Evolutionary conservation across 2,113 vertebrate species (phyloP).

Genomic region (Hystrix cristata): DNA sequence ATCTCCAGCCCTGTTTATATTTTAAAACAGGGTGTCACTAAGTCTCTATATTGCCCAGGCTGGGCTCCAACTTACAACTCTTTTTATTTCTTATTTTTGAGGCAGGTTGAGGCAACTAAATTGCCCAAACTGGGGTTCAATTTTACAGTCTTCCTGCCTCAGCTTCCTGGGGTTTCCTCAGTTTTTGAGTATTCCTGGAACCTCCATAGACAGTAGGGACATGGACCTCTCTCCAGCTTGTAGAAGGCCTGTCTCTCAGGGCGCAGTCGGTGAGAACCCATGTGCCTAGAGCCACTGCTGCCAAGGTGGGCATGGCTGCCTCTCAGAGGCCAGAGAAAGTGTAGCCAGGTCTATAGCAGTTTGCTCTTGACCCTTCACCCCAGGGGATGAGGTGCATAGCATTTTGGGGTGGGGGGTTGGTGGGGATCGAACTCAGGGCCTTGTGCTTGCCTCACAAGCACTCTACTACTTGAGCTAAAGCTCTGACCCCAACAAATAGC

Average conservation of each 20-base stretch:
- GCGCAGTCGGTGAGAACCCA: neutral
- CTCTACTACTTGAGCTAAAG: too few species aligned
- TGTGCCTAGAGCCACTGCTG: neutral
- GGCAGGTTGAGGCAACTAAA: neutral
- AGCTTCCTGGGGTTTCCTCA: neutral
- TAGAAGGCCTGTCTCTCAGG: neutral
- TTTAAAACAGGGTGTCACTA: neutral
- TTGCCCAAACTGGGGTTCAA: neutral
- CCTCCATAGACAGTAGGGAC: neutral
- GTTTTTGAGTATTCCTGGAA: neutral
- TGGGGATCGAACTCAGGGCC: too few species aligned
- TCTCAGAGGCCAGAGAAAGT: neutral
- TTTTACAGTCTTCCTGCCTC: neutral
- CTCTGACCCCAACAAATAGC: neutral
- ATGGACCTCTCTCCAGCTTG: neutral
- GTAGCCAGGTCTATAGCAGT: neutral
- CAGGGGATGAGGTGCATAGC: neutral
- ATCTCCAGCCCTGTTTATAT: neutral
- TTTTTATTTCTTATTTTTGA: neutral
- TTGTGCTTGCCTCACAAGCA: too few species aligned
- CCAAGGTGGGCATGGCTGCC: neutral
- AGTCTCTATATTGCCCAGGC: neutral
- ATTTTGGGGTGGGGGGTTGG: too few species aligned
- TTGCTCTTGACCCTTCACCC: neutral
- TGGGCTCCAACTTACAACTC: neutral